Evolutionary conservation across 2,797 vertebrate genomes (phyloP).

Genomic region (Saguinus oedipus): DNA sequence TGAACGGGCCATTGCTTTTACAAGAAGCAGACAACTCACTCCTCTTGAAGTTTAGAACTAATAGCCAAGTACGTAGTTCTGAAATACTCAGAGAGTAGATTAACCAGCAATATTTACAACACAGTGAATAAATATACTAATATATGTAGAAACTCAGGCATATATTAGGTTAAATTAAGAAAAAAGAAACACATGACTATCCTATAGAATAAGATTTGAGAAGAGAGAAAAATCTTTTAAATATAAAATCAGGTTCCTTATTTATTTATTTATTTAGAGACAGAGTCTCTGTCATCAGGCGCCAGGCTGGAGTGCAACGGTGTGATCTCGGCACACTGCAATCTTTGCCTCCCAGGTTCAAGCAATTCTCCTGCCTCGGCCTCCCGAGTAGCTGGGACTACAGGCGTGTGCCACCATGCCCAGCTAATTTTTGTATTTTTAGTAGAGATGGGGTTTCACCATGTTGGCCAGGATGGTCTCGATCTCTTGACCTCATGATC

Average conservation of each 20-base stretch:
- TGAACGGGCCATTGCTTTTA: neutral
- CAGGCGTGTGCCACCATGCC: too few species aligned
- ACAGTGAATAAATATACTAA: neutral
- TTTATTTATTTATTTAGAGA: too few species aligned
- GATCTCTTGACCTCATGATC: too few species aligned
- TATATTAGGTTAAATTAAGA: neutral
- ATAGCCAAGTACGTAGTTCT: neutral
- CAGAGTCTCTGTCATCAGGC: too few species aligned
- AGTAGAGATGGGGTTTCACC: too few species aligned
- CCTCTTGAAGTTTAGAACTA: neutral
- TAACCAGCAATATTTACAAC: neutral
- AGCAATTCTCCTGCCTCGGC: too few species aligned
- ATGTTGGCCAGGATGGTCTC: too few species aligned
- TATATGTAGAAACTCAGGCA: neutral
- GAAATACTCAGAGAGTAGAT: neutral
- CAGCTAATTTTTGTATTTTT: too few species aligned
- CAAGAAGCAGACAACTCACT: neutral
- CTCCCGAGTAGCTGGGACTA: too few species aligned
- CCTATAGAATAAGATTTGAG: neutral
- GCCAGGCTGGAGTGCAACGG: too few species aligned
- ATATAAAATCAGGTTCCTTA: neutral
- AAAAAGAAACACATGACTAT: neutral
- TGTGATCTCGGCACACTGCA: too few species aligned
- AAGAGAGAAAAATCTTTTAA: neutral
- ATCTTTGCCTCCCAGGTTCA: too few species aligned